Evolutionary conservation across 1,140 invertebrate species (phyloP).

Genomic region (Steinernema feltiae): DNA sequence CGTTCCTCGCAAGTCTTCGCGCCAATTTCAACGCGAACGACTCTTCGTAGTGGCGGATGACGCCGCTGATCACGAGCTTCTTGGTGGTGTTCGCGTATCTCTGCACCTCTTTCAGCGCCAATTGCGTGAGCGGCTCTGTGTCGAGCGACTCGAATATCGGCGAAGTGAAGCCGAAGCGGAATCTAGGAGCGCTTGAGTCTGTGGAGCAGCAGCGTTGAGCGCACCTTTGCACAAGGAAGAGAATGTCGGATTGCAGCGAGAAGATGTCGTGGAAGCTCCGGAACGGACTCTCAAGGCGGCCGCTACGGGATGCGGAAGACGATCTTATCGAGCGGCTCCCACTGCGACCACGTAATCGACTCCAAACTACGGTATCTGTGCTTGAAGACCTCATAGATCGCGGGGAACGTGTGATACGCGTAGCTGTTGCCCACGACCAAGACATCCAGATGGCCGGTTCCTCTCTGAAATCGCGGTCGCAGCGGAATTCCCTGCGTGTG

Average conservation of each 20-base stretch:
- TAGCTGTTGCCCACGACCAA: constrained; percentile 14
- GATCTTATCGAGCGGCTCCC: neutral
- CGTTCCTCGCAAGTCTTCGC: neutral
- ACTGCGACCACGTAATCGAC: neutral
- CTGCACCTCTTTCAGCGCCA: neutral
- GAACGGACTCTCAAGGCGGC: neutral
- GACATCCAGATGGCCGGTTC: constrained; percentile 6
- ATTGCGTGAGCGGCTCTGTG: neutral
- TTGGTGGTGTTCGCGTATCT: neutral
- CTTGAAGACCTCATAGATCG: constrained; percentile 3
- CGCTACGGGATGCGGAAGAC: neutral
- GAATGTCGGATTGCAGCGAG: neutral
- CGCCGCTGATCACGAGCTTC: neutral
- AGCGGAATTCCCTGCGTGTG: neutral
- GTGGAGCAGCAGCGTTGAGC: neutral
- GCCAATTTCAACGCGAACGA: neutral
- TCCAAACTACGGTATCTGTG: neutral
- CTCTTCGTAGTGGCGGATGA: neutral
- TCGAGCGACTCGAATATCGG: neutral
- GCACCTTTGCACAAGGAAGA: neutral
- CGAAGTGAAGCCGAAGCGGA: neutral
- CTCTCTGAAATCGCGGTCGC: neutral
- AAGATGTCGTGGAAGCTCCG: neutral
- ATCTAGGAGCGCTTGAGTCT: neutral
- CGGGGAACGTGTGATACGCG: neutral